Conservation (phyloP, 2,113 vertebrate species). For the Centrocercus urophasianus region DNA sequence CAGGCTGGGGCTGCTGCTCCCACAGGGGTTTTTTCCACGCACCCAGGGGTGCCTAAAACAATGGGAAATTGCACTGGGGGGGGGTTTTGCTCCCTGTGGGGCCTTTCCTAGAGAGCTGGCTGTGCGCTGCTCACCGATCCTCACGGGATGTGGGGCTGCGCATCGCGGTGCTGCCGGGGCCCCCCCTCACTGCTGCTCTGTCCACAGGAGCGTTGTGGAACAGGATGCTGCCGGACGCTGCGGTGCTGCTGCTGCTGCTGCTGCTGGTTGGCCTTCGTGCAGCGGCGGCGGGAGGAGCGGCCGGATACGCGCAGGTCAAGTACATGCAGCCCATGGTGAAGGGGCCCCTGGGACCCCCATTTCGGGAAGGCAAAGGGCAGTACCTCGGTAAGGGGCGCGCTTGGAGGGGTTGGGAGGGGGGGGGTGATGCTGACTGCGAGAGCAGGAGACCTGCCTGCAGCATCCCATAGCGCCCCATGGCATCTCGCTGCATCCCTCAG, state of each 20-base stretch:
- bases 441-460: fast-evolving
- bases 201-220: conserved; percentile 8
- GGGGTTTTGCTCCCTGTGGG: fast-evolving
- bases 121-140: neutral
- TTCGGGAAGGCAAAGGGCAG: conserved; percentile 97
- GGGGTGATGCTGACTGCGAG: fast-evolving
- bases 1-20: neutral
- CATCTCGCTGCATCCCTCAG: fast-evolving
- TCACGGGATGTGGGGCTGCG: fast-evolving
- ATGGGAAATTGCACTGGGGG: fast-evolving
- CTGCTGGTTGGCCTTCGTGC: conserved; percentile 38
- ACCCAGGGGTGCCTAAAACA: neutral
- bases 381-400: conserved; percentile 88
- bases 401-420: fast-evolving
- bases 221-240: conserved; percentile 60
- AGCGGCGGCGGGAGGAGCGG: conserved; percentile 78
- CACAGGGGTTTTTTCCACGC: fast-evolving
- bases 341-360: conserved; percentile 94
- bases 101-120: neutral
- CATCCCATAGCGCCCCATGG: neutral
- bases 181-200: neutral
- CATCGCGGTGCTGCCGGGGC: neutral
- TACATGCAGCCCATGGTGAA: conserved; percentile 98
- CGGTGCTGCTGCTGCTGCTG: conserved; percentile 74
- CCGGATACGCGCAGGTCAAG: conserved; percentile 91